Evolutionary conservation across 1,140 invertebrate species (phyloP).

Genomic region (Trypoxylus dichotomus): DNA sequence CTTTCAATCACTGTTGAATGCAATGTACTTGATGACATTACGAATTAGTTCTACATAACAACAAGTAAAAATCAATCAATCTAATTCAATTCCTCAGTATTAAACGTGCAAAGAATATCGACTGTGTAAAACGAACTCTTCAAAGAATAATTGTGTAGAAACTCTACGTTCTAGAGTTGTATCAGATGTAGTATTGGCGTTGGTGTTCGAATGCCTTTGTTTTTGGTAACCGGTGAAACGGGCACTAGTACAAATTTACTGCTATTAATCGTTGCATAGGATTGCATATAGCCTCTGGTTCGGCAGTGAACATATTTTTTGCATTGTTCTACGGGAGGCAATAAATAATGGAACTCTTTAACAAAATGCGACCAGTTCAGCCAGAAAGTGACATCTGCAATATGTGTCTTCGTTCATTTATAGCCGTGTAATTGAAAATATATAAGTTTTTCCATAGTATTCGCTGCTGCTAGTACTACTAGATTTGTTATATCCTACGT

Average conservation of each 20-base stretch:
- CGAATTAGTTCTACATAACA: too few relatives aligned
- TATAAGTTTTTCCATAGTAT: not conserved
- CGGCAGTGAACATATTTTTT: conserved; percentile 50
- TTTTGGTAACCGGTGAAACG: conserved; percentile 26
- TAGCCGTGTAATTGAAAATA: conserved; percentile 28
- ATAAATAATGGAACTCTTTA: conserved; percentile 50
- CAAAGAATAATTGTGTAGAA: not conserved
- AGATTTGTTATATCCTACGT: not conserved
- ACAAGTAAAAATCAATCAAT: too few relatives aligned
- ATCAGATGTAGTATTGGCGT: conserved; percentile 14
- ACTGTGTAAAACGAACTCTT: not conserved
- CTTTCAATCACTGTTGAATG: too few relatives aligned
- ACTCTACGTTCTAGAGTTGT: not conserved
- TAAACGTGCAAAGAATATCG: not conserved
- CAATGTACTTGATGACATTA: too few relatives aligned
- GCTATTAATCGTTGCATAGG: conserved; percentile 35
- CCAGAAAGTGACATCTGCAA: conserved; percentile 38
- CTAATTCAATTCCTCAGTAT: too few relatives aligned
- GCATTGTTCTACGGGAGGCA: conserved; percentile 45
- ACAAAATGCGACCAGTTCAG: conserved; percentile 44
- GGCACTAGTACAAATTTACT: conserved; percentile 31
- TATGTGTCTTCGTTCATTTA: conserved; percentile 31
- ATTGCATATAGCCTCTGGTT: conserved; percentile 43
- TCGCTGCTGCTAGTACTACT: not conserved
- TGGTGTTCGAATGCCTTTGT: conserved; percentile 20